Evolutionary conservation across 1,140 invertebrate genomes (phyloP), one percentile per base, ranked within the genome.

Genomic region (Apis florea): DNA sequence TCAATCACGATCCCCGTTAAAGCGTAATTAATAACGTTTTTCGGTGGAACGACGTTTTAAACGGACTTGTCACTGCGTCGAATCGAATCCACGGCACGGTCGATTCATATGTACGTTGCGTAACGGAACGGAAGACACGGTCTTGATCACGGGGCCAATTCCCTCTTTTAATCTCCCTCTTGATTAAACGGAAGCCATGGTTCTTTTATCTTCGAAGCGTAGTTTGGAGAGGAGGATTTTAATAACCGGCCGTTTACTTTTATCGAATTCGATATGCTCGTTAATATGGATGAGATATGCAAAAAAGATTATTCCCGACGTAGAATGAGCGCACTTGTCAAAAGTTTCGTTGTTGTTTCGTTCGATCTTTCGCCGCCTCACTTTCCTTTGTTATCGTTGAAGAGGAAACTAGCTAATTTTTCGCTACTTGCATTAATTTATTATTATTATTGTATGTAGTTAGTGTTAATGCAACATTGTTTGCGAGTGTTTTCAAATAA

Each of bases 261-360:
- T 3, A 12, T 31, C 63, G 26, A 51, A n/a, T 47, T 70, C 21
- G 49, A 69, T 63, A 31, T 71, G 58, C 26, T 17, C 13, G 56
- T 79, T 71, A 72, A 71, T 79, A 79, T 72, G 77, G 9, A 79
- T 72, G 77, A 63, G 26, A 53, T 72, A 61, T 63, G 77, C 47
- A 61, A 79, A 79, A 70, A 6, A 40, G 31, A 71, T 6, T 21
- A 61, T 76, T 26, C 51, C 19, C 64, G n/a, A 54, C 21, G 8
- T 15, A n/a, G 51, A 54, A 67, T 19, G 58, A 76, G 49, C 69
- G 24, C 19, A 17, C 26, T 21, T 53, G 51, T 24, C 74, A 56
- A 68, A n/a, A 56, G 74, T 77, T 58, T 56, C 74, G 49, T 64
- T 58, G 49, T 64, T 58, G 54, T 31, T 40, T 24, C 72, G 63